phyloP scores from a whole-genome alignment of 2,113 vertebrate genomes.

The Aspiorhynchus laticeps region DNA sequence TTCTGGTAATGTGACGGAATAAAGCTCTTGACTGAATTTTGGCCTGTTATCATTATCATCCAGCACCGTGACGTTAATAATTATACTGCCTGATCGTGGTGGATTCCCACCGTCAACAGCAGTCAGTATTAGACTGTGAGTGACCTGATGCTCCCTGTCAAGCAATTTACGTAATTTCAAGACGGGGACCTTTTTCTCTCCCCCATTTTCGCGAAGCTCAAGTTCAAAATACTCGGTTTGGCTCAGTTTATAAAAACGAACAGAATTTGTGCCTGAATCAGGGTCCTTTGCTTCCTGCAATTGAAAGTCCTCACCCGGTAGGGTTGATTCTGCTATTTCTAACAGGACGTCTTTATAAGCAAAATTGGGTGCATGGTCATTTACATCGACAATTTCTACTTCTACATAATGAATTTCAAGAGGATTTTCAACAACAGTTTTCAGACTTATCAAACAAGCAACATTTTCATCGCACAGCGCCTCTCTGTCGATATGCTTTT shows the following conservation, averaged over 20 bases:
- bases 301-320: constrained; percentile 63
- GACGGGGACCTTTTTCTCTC: constrained; percentile 48
- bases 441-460: background rate
- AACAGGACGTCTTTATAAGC: constrained; percentile 56
- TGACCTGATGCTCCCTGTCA: constrained; percentile 49
- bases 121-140: constrained; percentile 42
- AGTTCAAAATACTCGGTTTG: constrained; percentile 66
- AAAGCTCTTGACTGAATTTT: constrained; percentile 36
- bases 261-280: constrained; percentile 60
- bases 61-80: constrained; percentile 38
- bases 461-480: background rate
- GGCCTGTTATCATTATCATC: constrained; percentile 57
- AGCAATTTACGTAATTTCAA: constrained; percentile 50
- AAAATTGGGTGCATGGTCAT: constrained; percentile 60
- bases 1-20: constrained; percentile 41
- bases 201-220: constrained; percentile 58
- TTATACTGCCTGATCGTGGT: constrained; percentile 11
- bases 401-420: background rate
- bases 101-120: constrained; percentile 59
- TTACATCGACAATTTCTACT: background rate
- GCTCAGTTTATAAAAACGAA: constrained; percentile 70
- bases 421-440: background rate
- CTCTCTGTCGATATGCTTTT: background rate
- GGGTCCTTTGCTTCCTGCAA: constrained; percentile 62
- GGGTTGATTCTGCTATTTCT: constrained; percentile 68